Percentiles rank a stretch among this genome's conserved stretches.
phyloP scores from a whole-genome alignment of 2,797 vertebrate genomes.

The Mycteria americana region DNA sequence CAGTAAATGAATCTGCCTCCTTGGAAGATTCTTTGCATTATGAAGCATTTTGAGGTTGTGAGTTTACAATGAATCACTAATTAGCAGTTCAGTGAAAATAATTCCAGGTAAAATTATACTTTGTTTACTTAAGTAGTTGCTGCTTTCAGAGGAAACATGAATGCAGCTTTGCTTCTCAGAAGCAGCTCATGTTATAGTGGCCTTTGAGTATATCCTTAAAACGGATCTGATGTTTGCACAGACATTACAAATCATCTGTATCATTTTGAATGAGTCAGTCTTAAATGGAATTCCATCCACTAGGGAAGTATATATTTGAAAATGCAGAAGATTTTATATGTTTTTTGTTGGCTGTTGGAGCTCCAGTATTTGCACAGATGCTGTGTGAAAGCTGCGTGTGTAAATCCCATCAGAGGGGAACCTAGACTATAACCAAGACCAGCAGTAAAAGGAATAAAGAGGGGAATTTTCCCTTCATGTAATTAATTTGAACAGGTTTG shows the following conservation, averaged over 20 bases:
- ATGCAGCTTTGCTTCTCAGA: conserved; percentile 1
- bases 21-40: not conserved
- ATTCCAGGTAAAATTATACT: not conserved
- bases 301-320: not conserved
- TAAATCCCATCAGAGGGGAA: not conserved
- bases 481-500: not conserved
- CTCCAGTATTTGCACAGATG: not conserved
- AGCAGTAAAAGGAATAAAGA: not conserved
- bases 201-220: not conserved
- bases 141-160: not conserved
- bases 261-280: not conserved
- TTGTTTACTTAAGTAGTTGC: not conserved
- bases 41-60: not conserved
- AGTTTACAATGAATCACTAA: conserved; percentile 54
- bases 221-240: not conserved
- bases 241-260: not conserved
- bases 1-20: not conserved
- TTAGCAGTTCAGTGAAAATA: conserved; percentile 42
- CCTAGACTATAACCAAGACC: not conserved
- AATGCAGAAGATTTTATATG: not conserved
- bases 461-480: not conserved
- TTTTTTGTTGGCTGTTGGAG: not conserved
- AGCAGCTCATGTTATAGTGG: not conserved
- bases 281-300: not conserved
- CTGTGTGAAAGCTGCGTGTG: not conserved